Evolutionary conservation across 2,797 vertebrate genomes (phyloP), one percentile per base, ranked within the genome.

Genomic region (Pseudotriccus pelzelni): DNA sequence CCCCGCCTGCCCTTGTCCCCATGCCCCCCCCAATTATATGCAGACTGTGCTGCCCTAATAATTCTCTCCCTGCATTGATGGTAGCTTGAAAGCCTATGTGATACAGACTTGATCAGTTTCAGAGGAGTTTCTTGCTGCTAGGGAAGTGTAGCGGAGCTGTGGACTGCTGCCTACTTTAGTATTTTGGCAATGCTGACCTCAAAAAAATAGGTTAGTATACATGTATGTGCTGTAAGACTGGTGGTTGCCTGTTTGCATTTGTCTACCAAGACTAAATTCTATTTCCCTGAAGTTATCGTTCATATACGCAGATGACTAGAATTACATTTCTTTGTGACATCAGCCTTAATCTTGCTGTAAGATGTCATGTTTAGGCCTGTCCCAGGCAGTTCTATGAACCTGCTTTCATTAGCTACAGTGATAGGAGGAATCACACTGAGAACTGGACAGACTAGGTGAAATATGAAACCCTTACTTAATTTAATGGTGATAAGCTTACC

Each of bases 281-380:
- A 0, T 55, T 88, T 91, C 20, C 24, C 66, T 88, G 66, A 78
- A 88, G 73, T 87, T 27, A 15, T 68, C 14, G 8, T 59, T 72
- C 9, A 4, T 77, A n/a, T 24, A 17, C 41, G 41, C 14, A n/a
- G 69, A 27, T 70, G 32, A 46, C 20, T 80, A 21, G 53, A 84
- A 66, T 78, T 80, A 14, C 58, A 34, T 58, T 91, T 67, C n/a
- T 17, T 86, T 55, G n/a, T 90, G 87, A 72, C 50, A 72, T 75
- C 46, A 68, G 4, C 39, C 30, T 39, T 72, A 27, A 68, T 89
- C 68, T 89, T 75, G 8, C n/a, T 64, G 20, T 52, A 37, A 62
- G 43, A 68, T 92, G 62, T 63, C 53, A 2, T 81, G 87, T 88
- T 94, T 53, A 37, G 55, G 43, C 91, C 43, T 95, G 84, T 96